Evolutionary conservation across 2,797 vertebrate species (phyloP).

Genomic region (Petrocephalus sullivani): DNA sequence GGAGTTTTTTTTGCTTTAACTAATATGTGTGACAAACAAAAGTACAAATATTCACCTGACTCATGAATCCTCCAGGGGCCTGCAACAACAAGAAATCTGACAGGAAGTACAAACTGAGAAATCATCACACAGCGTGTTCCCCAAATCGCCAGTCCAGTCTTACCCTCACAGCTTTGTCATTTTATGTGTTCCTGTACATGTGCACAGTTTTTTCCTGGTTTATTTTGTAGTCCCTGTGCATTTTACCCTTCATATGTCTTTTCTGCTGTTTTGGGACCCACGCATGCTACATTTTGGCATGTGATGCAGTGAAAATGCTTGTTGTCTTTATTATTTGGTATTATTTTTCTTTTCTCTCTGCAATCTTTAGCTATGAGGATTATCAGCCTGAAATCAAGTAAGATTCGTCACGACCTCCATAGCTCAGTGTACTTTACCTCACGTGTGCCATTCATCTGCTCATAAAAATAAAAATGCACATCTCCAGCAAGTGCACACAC

Average conservation of each 20-base stretch:
- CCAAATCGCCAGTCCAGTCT: not conserved
- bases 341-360: slow-evolving; percentile 58
- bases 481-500: not conserved
- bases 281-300: not conserved
- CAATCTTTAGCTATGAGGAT: slow-evolving; percentile 88
- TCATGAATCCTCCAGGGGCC: not conserved
- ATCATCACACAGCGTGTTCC: not conserved
- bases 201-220: slow-evolving; percentile 12
- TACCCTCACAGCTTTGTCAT: not conserved
- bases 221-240: slow-evolving; percentile 22
- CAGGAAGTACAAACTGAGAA: not conserved
- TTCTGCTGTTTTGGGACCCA: slow-evolving; percentile 22
- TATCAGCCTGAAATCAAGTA: slow-evolving; percentile 96
- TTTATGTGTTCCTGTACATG: not conserved
- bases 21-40: slow-evolving; percentile 3
- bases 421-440: slow-evolving; percentile 61
- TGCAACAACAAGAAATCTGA: not conserved
- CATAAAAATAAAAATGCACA: slow-evolving; percentile 57
- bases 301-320: not conserved
- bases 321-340: slow-evolving; percentile 26
- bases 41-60: not conserved
- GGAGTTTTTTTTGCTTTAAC: not conserved
- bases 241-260: slow-evolving; percentile 10
- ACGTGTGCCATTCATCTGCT: slow-evolving; percentile 60
- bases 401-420: slow-evolving; percentile 62